A percentile compares a stretch with the other conserved stretches of the same genome.
Evolutionary conservation across 2,888 invertebrate genomes (phyloP).

Genomic region (Dascillus cervinus): DNA sequence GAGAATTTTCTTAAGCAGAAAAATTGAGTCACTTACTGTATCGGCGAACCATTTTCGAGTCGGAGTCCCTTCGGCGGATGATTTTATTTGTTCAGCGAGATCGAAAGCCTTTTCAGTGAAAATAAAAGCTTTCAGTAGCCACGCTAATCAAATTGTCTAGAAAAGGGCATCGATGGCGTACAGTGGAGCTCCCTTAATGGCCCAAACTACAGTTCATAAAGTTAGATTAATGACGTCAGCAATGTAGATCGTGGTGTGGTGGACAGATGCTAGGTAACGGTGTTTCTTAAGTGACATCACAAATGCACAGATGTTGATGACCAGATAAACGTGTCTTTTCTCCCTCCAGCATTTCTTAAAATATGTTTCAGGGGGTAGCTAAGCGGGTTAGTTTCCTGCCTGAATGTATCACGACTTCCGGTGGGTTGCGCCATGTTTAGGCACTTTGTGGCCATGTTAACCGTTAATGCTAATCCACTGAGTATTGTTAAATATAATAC

Average conservation of each 20-base stretch:
- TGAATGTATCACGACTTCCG: conserved; percentile 13
- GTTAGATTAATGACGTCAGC: conserved; percentile 8
- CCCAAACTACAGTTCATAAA: conserved; percentile 1
- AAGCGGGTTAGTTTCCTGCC: conserved; percentile 13
- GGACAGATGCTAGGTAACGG: conserved; percentile 15
- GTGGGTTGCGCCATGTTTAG: conserved; percentile 11
- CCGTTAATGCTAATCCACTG: conserved; percentile 12
- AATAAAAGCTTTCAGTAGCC: conserved; percentile 5
- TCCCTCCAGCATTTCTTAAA: conserved; percentile 16
- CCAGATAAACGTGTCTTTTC: conserved; percentile 15
- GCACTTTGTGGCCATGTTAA: conserved; percentile 11
- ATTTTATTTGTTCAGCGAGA: no score
- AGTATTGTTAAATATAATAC: no score
- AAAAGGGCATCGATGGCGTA: background rate
- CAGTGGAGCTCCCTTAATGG: background rate
- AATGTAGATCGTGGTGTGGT: conserved; percentile 6
- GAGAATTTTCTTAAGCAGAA: no score
- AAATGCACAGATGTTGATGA: conserved; percentile 16
- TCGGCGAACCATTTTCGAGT: no score
- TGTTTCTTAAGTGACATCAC: conserved; percentile 14
- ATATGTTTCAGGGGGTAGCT: conserved; percentile 11
- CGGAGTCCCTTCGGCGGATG: no score
- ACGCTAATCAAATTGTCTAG: conserved; percentile 9
- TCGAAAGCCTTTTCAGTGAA: no score
- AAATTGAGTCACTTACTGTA: no score